Base-by-base conservation (phyloP, 2,113 vertebrate genomes). In the Urocynchramus pylzowi region DNA sequence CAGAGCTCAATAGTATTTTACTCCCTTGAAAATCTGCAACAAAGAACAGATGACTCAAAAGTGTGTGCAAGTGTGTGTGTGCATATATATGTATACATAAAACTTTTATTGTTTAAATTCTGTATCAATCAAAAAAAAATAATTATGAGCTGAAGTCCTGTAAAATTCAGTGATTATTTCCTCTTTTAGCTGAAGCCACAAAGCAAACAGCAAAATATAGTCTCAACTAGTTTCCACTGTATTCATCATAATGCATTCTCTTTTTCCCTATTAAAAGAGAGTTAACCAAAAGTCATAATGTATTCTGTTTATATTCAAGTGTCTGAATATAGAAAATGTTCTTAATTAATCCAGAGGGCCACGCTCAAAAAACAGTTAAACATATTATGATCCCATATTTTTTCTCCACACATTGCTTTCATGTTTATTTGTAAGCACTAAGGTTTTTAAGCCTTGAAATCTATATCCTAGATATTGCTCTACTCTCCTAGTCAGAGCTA, bases 371-470 rank as follows among this genome's bases (percentile, higher is more conserved):
- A 67, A 73, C 89, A 97, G 96, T 92, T 96, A 95, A 94, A 96
- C 81, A 94, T 93, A 78, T 95, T 90, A 92, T 75, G 94, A 96
- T 78, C 63, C 88, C 37, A 82, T 94, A 96, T 94, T 89, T 96
- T 94, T 95, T 69, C 76, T 94, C 41, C 64, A 93, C 89, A 94
- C 23, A 83, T 63, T 95, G 83, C 50, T 82, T 97, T 97, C 83
- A 97, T 97, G 95, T 97, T 97, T 96, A 95, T 97, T 97, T 95
- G 82, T 87, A 96, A 94, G 85, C 84, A 95, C 57, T 93, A 96
- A 94, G 83, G 79, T 74, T 95, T 59, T 89, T 92, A 95, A 96
- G 92, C 95, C 84, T 86, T 92, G 81, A 95, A 96, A 89, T 96
- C 76, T 92, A 96, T 93, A 95, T 97, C 89, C 95, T 93, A 84